Conservation (phyloP, 2,113 vertebrate species). For the Nyctibius bracteatus region DNA sequence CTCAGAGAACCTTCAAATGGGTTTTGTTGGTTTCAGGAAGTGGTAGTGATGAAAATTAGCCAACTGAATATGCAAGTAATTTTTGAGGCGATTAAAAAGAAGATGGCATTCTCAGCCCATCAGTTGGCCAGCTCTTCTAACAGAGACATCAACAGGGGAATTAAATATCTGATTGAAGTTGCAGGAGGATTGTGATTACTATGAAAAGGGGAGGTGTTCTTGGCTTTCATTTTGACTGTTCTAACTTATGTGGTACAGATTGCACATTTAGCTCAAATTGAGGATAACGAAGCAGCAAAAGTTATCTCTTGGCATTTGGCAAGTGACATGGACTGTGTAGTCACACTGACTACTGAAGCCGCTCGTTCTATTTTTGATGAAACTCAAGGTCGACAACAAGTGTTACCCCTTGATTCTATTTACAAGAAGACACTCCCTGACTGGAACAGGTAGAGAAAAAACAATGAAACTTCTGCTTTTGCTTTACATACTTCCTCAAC, state of each 20-base stretch:
- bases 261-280: slow-evolving; percentile 84
- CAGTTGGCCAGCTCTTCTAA: not conserved
- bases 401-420: slow-evolving; percentile 87
- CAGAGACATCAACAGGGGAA: not conserved
- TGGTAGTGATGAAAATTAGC: not conserved
- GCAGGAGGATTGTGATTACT: not conserved
- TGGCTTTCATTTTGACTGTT: not conserved
- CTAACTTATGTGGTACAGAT: slow-evolving; percentile 73
- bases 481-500: not conserved
- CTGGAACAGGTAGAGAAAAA: slow-evolving; percentile 77
- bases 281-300: slow-evolving; percentile 81
- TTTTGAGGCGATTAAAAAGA: not conserved
- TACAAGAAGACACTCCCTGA: slow-evolving; percentile 77
- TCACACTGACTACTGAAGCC: slow-evolving; percentile 82
- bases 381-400: slow-evolving; percentile 85
- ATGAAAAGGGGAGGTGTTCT: not conserved
- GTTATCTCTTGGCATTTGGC: slow-evolving; percentile 93
- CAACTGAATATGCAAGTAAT: not conserved
- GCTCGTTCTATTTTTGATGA: slow-evolving; percentile 80
- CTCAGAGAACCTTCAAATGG: not conserved
- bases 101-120: not conserved
- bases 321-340: slow-evolving; percentile 92
- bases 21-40: not conserved
- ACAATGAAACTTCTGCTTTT: not conserved
- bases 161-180: not conserved